A percentile compares a stretch with the other conserved stretches of the same genome.
phyloP scores from a whole-genome alignment of 2,113 vertebrate genomes.

The Misgurnus anguillicaudatus region DNA sequence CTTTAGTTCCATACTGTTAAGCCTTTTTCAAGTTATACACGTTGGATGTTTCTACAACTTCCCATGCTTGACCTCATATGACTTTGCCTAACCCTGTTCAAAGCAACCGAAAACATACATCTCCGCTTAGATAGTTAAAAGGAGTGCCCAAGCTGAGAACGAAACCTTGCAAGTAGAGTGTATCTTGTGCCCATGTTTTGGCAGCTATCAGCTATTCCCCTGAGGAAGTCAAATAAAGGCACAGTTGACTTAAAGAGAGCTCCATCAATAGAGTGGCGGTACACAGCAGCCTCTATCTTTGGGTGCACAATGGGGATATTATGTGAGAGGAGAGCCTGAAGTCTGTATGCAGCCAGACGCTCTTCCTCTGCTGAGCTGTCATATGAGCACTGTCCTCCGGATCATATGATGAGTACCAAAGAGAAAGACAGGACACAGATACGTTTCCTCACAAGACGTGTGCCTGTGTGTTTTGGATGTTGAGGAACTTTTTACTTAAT shows the following conservation, averaged over 20 bases:
- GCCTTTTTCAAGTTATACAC: no score
- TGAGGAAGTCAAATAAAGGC: slow-evolving; percentile 52
- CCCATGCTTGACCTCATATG: slow-evolving; percentile 8
- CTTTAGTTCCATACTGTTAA: not conserved
- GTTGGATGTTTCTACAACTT: not conserved
- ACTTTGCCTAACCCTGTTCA: not conserved
- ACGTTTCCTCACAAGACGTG: not conserved
- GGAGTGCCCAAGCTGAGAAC: not conserved
- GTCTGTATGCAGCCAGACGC: slow-evolving; percentile 40
- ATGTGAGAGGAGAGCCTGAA: slow-evolving; percentile 54
- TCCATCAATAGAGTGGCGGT: slow-evolving; percentile 64
- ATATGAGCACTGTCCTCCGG: slow-evolving; percentile 58
- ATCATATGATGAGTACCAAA: slow-evolving; percentile 68
- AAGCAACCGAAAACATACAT: not conserved
- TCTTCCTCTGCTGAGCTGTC: slow-evolving; percentile 67
- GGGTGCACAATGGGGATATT: slow-evolving; percentile 71
- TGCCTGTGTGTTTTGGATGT: not conserved
- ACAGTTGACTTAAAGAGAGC: slow-evolving; percentile 60
- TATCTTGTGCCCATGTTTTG: not conserved
- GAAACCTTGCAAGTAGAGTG: not conserved
- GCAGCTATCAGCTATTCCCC: slow-evolving; percentile 3
- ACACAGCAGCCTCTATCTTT: slow-evolving; percentile 60
- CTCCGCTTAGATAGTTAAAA: not conserved
- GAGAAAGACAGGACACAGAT: not conserved
- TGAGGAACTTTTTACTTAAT: not conserved